Evolutionary conservation across 2,797 vertebrate genomes (phyloP).

Genomic region (Danio jaintianensis): DNA sequence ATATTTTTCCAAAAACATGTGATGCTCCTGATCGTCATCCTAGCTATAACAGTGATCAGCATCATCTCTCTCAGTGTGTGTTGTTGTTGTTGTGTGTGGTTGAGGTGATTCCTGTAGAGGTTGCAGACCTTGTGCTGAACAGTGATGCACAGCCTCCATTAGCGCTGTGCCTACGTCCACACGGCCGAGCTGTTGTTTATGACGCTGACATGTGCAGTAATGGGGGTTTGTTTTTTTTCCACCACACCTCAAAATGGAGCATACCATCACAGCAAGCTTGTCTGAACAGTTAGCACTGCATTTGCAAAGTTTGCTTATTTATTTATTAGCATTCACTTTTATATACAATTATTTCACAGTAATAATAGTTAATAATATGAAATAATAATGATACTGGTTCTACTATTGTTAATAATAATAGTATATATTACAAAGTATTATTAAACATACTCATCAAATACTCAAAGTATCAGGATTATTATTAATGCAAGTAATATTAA

Average conservation of each 20-base stretch:
- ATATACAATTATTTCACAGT: no score
- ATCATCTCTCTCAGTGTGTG: conserved; percentile 62
- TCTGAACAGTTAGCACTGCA: background rate
- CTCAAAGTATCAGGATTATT: no score
- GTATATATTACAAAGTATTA: no score
- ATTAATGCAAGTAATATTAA: no score
- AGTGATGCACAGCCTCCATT: conserved; percentile 88
- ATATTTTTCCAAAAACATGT: conserved; percentile 11
- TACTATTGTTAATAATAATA: no score
- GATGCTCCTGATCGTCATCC: background rate
- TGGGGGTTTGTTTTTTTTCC: conserved; percentile 76
- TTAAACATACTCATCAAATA: no score
- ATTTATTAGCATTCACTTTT: no score
- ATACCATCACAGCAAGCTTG: conserved; percentile 23
- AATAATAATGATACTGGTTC: no score
- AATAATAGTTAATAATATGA: no score
- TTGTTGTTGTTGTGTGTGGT: conserved; percentile 62
- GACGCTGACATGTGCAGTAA: conserved; percentile 83
- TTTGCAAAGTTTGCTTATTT: background rate
- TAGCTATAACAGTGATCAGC: background rate
- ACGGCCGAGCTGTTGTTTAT: conserved; percentile 81
- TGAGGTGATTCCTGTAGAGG: conserved; percentile 79
- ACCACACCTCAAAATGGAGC: conserved; percentile 36
- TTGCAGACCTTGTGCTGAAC: conserved; percentile 83
- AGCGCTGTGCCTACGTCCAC: conserved; percentile 77